Base-by-base conservation (phyloP, 2,888 invertebrate genomes). In the Phortica okadai region DNA sequence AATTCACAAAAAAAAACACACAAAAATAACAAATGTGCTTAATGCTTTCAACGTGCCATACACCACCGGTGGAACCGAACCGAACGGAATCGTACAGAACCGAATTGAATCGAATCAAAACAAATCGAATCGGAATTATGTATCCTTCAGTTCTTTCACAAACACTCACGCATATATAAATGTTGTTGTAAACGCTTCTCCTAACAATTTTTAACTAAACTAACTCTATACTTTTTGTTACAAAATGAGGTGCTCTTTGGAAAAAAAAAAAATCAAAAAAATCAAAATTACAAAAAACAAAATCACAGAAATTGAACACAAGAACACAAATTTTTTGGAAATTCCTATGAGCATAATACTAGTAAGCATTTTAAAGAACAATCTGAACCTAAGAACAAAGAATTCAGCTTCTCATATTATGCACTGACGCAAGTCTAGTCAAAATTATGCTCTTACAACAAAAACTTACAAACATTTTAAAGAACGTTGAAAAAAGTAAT, bases 151-250 rank as follows among this genome's bases (percentile, higher is more conserved):
- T 42, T 69, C 41, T 45, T 50, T 69, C 45, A 69, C 41, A 41
- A 25, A 64, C 50, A 50, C 33, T 4, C 4, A 33, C 33, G 33
- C 33, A 33, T 69, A 82, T 78, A 76, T 78, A 50, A 84, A 79
- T 80, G 88, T 86, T 84, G 79, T 82, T 83, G 82, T 79, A 80
- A 82, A 77, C 83, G 82, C 80, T 74, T 74, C 16, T 50, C 69
- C 67, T 16, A 16, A 6, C 66, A n/a, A 2, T 16, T n/a, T 21
- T 25, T 10, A 21, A 62, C 4, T 21, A 62, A 62, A 21, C 7
- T 16, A 56, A 21, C 7, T 16, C n/a, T 56, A 0, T 56, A 56
- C 10, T 62, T 5, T 10, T 69, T 45, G 10, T 69, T 45, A 69
- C 5, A 16, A 16, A 8, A 50, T 5, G 45, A 69, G 69, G 45